Conservation (phyloP, 2,888 invertebrate genomes). For the Acanthopleura granulata region DNA sequence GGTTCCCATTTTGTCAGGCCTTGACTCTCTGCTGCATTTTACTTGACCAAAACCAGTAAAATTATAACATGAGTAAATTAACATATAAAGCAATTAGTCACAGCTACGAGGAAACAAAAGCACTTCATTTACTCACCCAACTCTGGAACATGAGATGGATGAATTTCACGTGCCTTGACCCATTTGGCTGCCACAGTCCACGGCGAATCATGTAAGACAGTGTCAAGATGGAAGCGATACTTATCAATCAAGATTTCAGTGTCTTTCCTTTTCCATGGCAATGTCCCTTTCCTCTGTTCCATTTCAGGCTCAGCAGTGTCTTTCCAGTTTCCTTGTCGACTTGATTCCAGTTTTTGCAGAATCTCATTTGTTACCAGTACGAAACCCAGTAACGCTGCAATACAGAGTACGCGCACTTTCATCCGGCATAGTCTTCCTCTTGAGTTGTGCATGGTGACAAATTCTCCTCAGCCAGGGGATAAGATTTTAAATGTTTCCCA, state of each 20-base stretch:
- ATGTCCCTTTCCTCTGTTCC: too few relatives aligned
- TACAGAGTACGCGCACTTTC: not conserved
- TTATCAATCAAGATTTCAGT: slow-evolving; percentile 37
- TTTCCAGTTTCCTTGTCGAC: not conserved
- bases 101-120: too few relatives aligned
- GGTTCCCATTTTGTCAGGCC: too few relatives aligned
- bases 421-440: too few relatives aligned
- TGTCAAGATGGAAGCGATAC: slow-evolving; percentile 36
- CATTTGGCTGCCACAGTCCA: slow-evolving; percentile 64
- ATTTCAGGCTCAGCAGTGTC: too few relatives aligned
- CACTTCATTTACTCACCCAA: slow-evolving; percentile 39
- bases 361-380: not conserved
- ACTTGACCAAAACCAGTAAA: too few relatives aligned
- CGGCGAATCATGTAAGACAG: slow-evolving; percentile 38
- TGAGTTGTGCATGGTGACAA: too few relatives aligned
- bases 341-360: not conserved
- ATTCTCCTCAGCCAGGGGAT: too few relatives aligned
- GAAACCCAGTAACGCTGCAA: slow-evolving; percentile 22
- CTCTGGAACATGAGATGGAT: slow-evolving; percentile 56
- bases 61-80: too few relatives aligned
- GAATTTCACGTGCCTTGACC: slow-evolving; percentile 59
- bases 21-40: too few relatives aligned
- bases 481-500: too few relatives aligned
- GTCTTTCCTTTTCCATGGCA: not conserved
- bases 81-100: too few relatives aligned